These are phyloP conservation scores for Amia ocellicauda DNA, from an alignment of 2,113 vertebrate genomes.

Conservation along the genomic window DNA sequence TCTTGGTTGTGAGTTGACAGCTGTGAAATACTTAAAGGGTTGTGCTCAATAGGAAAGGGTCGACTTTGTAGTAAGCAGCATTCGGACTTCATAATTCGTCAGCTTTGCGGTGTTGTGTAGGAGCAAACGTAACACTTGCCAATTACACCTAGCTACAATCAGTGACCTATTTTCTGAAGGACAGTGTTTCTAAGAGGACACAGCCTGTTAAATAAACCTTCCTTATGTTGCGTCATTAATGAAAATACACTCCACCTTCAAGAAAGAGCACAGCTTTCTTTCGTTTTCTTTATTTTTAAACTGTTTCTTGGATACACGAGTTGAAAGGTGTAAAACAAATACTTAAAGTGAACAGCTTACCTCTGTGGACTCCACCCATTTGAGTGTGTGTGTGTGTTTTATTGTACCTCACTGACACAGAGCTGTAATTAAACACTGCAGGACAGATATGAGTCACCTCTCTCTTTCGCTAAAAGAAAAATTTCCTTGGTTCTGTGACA, in stretches of 20 bases:
- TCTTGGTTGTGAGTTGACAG: too few relatives aligned
- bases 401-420: constrained; percentile 5
- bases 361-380: background rate
- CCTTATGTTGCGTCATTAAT: background rate
- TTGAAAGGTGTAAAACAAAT: background rate
- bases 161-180: background rate
- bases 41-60: too few relatives aligned
- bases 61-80: too few relatives aligned
- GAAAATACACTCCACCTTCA: background rate
- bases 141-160: background rate
- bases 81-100: too few relatives aligned
- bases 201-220: background rate
- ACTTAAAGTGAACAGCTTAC: background rate
- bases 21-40: too few relatives aligned
- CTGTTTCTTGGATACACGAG: background rate
- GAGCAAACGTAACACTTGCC: too few relatives aligned
- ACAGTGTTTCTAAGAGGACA: background rate
- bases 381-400: background rate
- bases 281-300: too few relatives aligned
- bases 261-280: background rate
- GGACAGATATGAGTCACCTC: background rate
- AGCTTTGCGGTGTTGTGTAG: too few relatives aligned
- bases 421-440: constrained; percentile 10
- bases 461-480: background rate
- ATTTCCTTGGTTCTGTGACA: background rate